phyloP scores from a whole-genome alignment of 2,113 vertebrate species.

The Seriola aureovittata region DNA sequence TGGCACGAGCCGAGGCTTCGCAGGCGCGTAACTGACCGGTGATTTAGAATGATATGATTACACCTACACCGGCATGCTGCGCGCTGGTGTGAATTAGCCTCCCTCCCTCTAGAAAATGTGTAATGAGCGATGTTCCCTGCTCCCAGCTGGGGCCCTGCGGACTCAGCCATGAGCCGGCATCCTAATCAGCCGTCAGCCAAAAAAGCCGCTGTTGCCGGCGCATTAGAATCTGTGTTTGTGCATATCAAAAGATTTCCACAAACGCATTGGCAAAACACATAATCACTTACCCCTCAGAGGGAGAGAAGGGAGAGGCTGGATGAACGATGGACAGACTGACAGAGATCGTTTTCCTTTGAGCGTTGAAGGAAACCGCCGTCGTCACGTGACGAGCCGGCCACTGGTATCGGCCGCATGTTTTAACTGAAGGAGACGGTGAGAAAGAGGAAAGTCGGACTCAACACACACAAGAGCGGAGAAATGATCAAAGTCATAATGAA shows the following conservation, averaged over 20 bases:
- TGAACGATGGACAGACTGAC: conserved; percentile 55
- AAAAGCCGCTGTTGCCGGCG: conserved; percentile 66
- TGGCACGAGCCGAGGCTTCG: conserved; percentile 65
- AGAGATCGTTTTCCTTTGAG: conserved; percentile 57
- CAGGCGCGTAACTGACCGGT: conserved; percentile 79
- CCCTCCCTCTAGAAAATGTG: conserved; percentile 73
- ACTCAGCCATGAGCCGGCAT: conserved; percentile 85
- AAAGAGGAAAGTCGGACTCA: neutral
- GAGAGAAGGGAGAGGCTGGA: conserved; percentile 6
- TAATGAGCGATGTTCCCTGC: conserved; percentile 87
- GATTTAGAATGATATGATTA: conserved; percentile 86
- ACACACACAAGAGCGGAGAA: neutral
- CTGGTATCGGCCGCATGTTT: neutral
- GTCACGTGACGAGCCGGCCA: conserved; percentile 25
- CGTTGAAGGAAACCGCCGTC: conserved; percentile 33
- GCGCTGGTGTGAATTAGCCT: conserved; percentile 77
- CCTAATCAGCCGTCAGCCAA: conserved; percentile 86
- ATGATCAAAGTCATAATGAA: neutral
- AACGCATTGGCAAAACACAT: conserved; percentile 83
- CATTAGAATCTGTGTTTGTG: conserved; percentile 84
- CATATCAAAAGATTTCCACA: conserved; percentile 84
- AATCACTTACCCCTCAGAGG: conserved; percentile 80
- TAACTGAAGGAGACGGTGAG: neutral
- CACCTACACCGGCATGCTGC: conserved; percentile 84
- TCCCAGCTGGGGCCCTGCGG: conserved; percentile 84